Base-by-base conservation (phyloP, 2,113 vertebrate genomes). In the Mionectes macconnelli region DNA sequence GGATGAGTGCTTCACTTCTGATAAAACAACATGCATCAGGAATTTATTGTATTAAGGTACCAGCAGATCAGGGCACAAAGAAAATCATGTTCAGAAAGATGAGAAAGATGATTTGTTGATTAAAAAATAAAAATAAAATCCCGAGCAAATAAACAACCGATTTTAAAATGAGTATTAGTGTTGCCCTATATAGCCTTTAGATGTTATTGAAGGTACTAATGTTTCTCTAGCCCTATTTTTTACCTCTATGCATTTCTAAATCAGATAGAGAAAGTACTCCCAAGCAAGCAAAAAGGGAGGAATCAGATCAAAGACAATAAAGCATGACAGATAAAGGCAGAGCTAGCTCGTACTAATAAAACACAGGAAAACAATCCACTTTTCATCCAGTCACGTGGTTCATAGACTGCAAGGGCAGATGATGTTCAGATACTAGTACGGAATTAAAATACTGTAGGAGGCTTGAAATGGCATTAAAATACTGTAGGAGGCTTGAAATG, bases 221-320 rank as follows among this genome's bases (percentile, higher is more conserved):
- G 78, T 72, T 80, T 59, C 30, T 80, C 53, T 28, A 47, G 45
- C 14, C 12, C 14, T 67, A 6, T 28, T 50, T 80, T 92, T 89
- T 62, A 50, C 25, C 11, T 85, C 20, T 47, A 14, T n/a, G 17
- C 21, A 74, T 83, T 91, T 91, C 44, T 35, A 79, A 77, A 89
- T 84, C 81, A 94, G 52, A 88, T 0, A 6, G 20, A 87, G 47
- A 88, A 74, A 85, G 20, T 13, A 69, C 35, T 92, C 39, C 64
- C 64, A 93, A 74, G 60, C 5, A 87, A 89, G 45, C 10, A 93
- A 93, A 77, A 87, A 90, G 39, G 47, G 20, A 93, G 33, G 55
- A 89, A 80, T 83, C 55, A 74, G 59, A 90, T 80, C 78, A 94
- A 93, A 94, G 67, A 84, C 73, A 93, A 83, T 79, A 66, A 83